Conservation (phyloP, 1,140 invertebrate species). For the Bombus haemorrhoidalis region DNA sequence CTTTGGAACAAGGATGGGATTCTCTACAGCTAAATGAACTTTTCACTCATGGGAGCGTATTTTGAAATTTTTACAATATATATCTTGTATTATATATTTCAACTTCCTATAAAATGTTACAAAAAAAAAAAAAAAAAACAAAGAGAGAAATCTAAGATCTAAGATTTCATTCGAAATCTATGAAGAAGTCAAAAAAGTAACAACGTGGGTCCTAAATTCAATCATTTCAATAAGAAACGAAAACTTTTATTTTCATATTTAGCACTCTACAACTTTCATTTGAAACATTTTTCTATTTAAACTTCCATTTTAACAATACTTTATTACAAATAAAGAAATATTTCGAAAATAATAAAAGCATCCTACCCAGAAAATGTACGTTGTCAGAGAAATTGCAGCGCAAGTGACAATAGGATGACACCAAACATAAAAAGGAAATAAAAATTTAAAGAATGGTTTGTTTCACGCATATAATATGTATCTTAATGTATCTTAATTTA, state of each 20-base stretch:
- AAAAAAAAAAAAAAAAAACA: too few species aligned
- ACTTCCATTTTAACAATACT: neutral
- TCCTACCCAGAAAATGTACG: neutral
- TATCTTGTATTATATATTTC: too few species aligned
- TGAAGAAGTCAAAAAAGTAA: too few species aligned
- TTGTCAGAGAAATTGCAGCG: neutral
- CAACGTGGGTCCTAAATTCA: too few species aligned
- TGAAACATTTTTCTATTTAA: too few species aligned
- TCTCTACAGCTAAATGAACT: neutral
- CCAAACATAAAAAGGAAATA: neutral
- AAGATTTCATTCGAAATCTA: too few species aligned
- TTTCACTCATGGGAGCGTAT: neutral
- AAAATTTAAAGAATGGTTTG: neutral
- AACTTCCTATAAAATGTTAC: too few species aligned
- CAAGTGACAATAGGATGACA: neutral
- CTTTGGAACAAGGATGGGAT: neutral
- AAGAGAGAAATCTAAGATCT: too few species aligned
- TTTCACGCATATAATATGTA: neutral
- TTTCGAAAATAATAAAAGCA: neutral
- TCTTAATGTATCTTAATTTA: neutral
- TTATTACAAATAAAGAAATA: neutral
- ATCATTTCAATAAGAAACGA: too few species aligned
- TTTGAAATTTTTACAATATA: too few species aligned
- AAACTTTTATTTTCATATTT: too few species aligned
- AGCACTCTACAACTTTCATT: too few species aligned